phyloP scores from a whole-genome alignment of 2,797 vertebrate species.

The Scolopax rusticola region DNA sequence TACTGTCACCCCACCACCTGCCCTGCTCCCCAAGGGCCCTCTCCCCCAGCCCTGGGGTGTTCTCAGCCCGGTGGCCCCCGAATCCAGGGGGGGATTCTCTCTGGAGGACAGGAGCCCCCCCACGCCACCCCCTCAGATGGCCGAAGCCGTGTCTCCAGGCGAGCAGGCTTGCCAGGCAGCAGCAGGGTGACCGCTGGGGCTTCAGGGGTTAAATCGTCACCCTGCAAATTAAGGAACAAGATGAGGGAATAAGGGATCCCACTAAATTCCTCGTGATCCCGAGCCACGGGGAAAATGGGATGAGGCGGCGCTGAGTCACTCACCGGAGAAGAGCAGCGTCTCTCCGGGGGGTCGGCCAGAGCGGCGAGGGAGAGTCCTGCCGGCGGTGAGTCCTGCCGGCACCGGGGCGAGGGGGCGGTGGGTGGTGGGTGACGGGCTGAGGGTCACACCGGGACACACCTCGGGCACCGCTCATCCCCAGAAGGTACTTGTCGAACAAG shows the following conservation, averaged over 20 bases:
- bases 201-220: slow-evolving; percentile 13
- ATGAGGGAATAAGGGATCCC: slow-evolving; percentile 25
- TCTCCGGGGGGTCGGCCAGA: not conserved
- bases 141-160: rapidly evolving
- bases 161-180: rapidly evolving
- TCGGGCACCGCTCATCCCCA: rapidly evolving
- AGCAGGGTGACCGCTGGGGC: rapidly evolving
- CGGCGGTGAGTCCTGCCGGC: not conserved
- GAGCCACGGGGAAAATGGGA: slow-evolving; percentile 26
- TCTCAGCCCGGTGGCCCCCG: no score
- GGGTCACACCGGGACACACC: no score
- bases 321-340: not conserved
- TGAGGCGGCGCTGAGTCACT: not conserved
- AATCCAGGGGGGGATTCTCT: no score
- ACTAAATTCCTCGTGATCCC: slow-evolving; percentile 47
- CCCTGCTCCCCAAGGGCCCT: rapidly evolving
- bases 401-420: rapidly evolving
- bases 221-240: slow-evolving; percentile 45
- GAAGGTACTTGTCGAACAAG: not conserved
- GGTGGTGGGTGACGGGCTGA: not conserved
- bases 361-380: not conserved
- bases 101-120: rapidly evolving
- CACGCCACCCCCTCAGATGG: no score
- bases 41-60: not conserved
- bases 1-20: not conserved